These are phyloP conservation scores for Elephas maximus DNA, from an alignment of 2,113 vertebrate species.

Conservation along the genomic window DNA sequence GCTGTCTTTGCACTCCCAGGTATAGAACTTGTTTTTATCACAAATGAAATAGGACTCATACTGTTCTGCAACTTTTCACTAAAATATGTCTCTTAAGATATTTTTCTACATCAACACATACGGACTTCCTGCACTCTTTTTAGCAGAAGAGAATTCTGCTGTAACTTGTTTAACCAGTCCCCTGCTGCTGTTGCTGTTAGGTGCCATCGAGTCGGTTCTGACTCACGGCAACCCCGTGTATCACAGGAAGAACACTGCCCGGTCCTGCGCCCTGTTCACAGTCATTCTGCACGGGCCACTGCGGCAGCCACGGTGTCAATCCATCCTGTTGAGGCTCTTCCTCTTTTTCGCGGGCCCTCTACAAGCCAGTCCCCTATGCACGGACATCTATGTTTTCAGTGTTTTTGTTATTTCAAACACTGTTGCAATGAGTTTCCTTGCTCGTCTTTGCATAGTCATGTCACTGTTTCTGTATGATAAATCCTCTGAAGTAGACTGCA, in stretches of 20 bases:
- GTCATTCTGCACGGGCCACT: no score
- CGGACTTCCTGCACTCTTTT: neutral
- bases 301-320: no score
- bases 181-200: neutral
- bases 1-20: neutral
- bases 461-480: neutral
- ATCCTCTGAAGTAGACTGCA: slow-evolving; percentile 42
- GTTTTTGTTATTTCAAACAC: slow-evolving; percentile 55
- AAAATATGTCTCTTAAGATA: neutral
- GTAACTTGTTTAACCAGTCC: neutral
- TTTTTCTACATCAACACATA: neutral
- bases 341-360: no score
- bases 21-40: neutral
- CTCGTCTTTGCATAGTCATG: neutral
- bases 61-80: neutral
- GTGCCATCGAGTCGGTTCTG: no score
- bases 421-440: neutral
- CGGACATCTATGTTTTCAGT: neutral
- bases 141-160: slow-evolving; percentile 7
- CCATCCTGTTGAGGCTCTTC: no score
- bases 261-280: no score
- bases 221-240: no score
- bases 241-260: no score
- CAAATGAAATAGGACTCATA: neutral
- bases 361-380: neutral